A percentile compares a stretch with the other conserved stretches of the same genome.
phyloP scores from a whole-genome alignment of 2,888 invertebrate species.

The Raillietiella orientalis region DNA sequence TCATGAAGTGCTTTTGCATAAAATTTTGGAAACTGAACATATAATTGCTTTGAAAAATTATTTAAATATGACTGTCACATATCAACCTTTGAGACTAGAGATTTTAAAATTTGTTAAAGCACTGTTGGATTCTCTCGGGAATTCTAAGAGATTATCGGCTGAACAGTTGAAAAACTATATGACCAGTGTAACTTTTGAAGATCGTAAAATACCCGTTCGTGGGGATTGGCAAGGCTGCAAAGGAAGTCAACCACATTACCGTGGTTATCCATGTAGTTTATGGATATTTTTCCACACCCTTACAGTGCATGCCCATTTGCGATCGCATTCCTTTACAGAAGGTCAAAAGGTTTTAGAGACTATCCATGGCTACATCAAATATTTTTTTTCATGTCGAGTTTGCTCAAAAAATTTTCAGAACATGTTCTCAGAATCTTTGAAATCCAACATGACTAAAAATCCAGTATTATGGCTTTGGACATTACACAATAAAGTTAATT shows the following conservation, averaged over 20 bases:
- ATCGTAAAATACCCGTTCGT: conserved; percentile 5
- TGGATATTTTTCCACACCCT: conserved; percentile 84
- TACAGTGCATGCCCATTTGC: conserved; percentile 48
- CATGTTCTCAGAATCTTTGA: conserved; percentile 37
- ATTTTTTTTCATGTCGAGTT: conserved; percentile 76
- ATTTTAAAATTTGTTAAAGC: neutral
- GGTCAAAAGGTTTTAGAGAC: conserved; percentile 28
- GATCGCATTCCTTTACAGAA: too few species aligned
- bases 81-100: conserved; percentile 15
- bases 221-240: conserved; percentile 39
- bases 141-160: too few species aligned
- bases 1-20: conserved; percentile 42
- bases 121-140: neutral
- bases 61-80: conserved; percentile 29
- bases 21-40: conserved; percentile 30
- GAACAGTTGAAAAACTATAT: neutral
- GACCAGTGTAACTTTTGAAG: neutral
- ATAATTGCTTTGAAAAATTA: conserved; percentile 37
- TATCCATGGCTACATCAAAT: conserved; percentile 54
- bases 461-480: conserved; percentile 10
- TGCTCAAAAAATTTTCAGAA: conserved; percentile 62
- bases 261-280: conserved; percentile 76
- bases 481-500: conserved; percentile 9
- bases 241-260: conserved; percentile 33
- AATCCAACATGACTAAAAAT: too few species aligned